phyloP scores from a whole-genome alignment of 2,888 invertebrate species.

The Chalcis sispes region DNA sequence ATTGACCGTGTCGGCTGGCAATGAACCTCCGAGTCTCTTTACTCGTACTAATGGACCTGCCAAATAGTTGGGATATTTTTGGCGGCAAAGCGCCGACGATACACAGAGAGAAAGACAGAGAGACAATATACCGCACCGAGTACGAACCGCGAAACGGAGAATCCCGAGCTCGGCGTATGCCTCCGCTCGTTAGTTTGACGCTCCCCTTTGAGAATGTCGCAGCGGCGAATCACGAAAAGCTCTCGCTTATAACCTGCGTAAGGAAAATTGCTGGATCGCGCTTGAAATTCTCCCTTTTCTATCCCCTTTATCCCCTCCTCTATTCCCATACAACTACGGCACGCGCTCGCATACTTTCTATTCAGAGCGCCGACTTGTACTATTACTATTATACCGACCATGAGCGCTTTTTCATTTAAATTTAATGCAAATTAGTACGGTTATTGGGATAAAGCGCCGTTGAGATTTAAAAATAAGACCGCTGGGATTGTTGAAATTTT shows the following conservation, averaged over 20 bases:
- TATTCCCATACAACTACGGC: background rate
- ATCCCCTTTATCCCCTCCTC: too few species aligned
- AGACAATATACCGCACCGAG: background rate
- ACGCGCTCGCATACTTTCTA: slow-evolving; percentile 15
- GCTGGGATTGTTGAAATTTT: too few species aligned
- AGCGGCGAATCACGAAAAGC: too few species aligned
- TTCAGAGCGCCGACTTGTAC: background rate
- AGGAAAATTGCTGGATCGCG: slow-evolving; percentile 34
- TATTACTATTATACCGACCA: too few species aligned
- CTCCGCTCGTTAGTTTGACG: slow-evolving; percentile 60
- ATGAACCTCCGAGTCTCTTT: too few species aligned
- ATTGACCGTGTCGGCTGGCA: slow-evolving; percentile 62
- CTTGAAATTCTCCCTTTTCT: slow-evolving; percentile 30
- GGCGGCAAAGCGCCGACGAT: slow-evolving; percentile 57
- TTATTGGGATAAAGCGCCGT: too few species aligned
- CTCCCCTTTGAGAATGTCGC: slow-evolving; percentile 66
- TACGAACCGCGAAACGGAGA: slow-evolving; percentile 54
- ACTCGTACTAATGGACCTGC: slow-evolving; percentile 63
- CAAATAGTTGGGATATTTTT: slow-evolving; percentile 72
- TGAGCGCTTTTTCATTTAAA: slow-evolving; percentile 19
- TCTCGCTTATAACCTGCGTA: slow-evolving; percentile 27
- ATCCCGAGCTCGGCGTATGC: slow-evolving; percentile 59
- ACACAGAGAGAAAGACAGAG: background rate
- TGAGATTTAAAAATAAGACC: too few species aligned
- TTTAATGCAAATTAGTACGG: slow-evolving; percentile 25